Evolutionary conservation across 2,797 vertebrate species (phyloP).

Genomic region (Siniperca scherzeri): DNA sequence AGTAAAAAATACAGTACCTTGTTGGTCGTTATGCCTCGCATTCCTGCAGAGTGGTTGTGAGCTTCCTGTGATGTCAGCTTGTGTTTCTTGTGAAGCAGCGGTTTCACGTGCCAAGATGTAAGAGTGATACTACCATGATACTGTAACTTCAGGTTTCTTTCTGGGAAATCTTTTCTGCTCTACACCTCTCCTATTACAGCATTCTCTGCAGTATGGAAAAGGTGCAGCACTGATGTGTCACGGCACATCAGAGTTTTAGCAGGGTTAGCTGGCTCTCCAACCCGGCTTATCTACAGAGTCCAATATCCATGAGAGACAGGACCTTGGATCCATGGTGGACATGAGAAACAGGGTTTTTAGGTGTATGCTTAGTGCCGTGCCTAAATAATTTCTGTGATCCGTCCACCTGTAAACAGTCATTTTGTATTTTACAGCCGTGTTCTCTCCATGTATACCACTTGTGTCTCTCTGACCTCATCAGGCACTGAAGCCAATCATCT

Average conservation of each 20-base stretch:
- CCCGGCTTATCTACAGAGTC: slow-evolving; percentile 38
- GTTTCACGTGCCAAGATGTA: slow-evolving; percentile 34
- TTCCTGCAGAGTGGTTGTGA: slow-evolving; percentile 31
- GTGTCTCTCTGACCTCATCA: slow-evolving; percentile 40
- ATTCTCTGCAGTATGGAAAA: slow-evolving; percentile 28
- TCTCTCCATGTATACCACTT: slow-evolving; percentile 40
- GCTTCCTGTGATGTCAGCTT: slow-evolving; percentile 45
- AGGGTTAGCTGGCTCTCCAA: slow-evolving; percentile 14
- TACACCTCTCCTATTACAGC: slow-evolving; percentile 37
- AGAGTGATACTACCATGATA: slow-evolving; percentile 13
- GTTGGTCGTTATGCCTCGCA: slow-evolving; percentile 49
- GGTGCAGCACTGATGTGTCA: slow-evolving; percentile 25
- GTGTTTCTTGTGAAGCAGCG: slow-evolving; percentile 38
- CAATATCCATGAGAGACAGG: slow-evolving; percentile 48
- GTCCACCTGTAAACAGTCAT: slow-evolving; percentile 5
- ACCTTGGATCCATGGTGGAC: slow-evolving; percentile 24
- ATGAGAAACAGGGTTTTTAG: slow-evolving; percentile 2
- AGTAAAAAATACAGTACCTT: slow-evolving; percentile 59
- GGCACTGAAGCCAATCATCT: slow-evolving; percentile 29
- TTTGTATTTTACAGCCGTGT: slow-evolving; percentile 1
- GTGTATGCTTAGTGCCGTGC: not conserved
- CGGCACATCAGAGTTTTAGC: slow-evolving; percentile 25
- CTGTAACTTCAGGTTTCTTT: slow-evolving; percentile 46
- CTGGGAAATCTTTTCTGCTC: slow-evolving; percentile 27
- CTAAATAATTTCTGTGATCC: not conserved